phyloP scores from a whole-genome alignment of 2,113 vertebrate genomes.

The Dicentrarchus labrax region DNA sequence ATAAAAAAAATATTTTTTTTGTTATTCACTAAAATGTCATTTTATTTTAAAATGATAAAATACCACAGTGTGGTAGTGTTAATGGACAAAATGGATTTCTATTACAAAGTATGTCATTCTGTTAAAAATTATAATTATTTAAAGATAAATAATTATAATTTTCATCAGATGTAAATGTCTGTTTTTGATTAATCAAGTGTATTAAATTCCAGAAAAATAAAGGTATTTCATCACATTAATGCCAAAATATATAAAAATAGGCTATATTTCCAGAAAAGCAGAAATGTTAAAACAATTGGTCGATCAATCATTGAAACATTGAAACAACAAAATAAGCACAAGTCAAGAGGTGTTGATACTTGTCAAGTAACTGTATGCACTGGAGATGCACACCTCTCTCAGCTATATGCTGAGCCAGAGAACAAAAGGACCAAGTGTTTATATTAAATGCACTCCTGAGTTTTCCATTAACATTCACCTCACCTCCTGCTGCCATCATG shows the following conservation, averaged over 20 bases:
- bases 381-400: background rate
- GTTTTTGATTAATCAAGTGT: background rate
- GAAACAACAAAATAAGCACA: background rate
- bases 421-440: slow-evolving; percentile 40
- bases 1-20: background rate
- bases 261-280: background rate
- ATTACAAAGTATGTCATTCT: background rate
- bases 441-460: slow-evolving; percentile 34
- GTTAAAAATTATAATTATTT: background rate
- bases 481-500: slow-evolving; percentile 43
- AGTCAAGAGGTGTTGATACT: background rate
- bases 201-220: background rate
- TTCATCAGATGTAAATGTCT: background rate
- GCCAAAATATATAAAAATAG: background rate
- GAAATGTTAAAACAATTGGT: background rate
- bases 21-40: background rate
- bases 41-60: background rate
- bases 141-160: background rate
- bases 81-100: background rate
- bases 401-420: slow-evolving; percentile 14
- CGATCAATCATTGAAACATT: background rate
- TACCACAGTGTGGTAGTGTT: background rate
- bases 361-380: background rate
- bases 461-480: slow-evolving; percentile 67
- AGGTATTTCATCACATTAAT: slow-evolving; percentile 4